Evolutionary conservation across 2,888 invertebrate species (phyloP).

Genomic region (Mylabris sibirica): DNA sequence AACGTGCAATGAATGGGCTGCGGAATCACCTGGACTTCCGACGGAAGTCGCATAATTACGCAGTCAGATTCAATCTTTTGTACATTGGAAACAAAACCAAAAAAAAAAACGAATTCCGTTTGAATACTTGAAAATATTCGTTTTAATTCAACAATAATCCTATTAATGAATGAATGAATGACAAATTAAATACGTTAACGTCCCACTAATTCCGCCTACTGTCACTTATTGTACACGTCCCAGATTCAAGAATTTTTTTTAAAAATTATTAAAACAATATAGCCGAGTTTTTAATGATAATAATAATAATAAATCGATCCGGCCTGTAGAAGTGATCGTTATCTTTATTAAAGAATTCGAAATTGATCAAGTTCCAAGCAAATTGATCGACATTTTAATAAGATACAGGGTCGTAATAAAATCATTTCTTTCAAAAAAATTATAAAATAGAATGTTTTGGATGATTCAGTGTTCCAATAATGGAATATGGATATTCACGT

Average conservation of each 20-base stretch:
- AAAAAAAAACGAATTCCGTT: background rate
- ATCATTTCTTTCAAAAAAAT: background rate
- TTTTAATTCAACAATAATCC: background rate
- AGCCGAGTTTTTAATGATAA: too few relatives aligned
- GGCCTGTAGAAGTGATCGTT: conserved; percentile 29
- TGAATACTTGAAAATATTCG: background rate
- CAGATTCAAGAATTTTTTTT: background rate
- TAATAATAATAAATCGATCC: background rate
- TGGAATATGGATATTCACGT: too few relatives aligned
- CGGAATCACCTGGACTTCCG: conserved; percentile 51
- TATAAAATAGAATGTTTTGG: too few relatives aligned
- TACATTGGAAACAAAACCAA: background rate
- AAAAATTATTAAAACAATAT: conserved; percentile 41
- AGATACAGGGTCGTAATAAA: background rate
- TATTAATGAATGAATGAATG: background rate
- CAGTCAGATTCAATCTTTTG: conserved; percentile 14
- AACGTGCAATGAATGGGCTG: conserved; percentile 26
- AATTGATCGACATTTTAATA: conserved; percentile 7
- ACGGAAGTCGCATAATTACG: conserved; percentile 42
- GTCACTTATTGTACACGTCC: background rate
- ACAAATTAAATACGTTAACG: background rate
- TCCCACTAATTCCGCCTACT: background rate
- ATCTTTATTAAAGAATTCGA: conserved; percentile 42
- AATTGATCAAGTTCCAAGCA: conserved; percentile 30
- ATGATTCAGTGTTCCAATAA: too few relatives aligned